A percentile compares a stretch with the other conserved stretches of the same genome.
phyloP scores from a whole-genome alignment of 2,113 vertebrate species.

The Etheostoma cragini region DNA sequence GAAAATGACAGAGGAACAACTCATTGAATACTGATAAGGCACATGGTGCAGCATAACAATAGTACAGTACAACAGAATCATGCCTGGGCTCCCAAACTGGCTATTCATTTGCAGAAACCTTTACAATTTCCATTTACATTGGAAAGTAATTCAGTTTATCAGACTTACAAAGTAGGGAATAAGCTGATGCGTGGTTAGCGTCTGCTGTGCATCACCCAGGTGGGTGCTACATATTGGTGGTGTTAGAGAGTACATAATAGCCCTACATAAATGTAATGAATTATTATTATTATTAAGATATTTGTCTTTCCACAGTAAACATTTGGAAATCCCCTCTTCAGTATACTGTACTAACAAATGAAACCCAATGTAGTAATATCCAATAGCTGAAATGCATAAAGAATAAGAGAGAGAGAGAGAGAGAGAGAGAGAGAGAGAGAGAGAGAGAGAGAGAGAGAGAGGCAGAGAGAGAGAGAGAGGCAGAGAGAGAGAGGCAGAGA shows the following conservation, averaged over 20 bases:
- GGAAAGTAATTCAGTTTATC: slow-evolving; percentile 22
- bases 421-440: neutral
- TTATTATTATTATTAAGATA: neutral
- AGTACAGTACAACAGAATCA: slow-evolving; percentile 4
- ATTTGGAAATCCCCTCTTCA: slow-evolving; percentile 3
- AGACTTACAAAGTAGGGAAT: slow-evolving; percentile 6
- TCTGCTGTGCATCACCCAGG: too few species aligned
- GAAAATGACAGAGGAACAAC: slow-evolving; percentile 15
- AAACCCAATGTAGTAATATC: slow-evolving; percentile 28
- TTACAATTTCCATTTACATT: slow-evolving; percentile 47
- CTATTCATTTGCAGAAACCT: slow-evolving; percentile 23
- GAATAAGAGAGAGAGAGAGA: neutral
- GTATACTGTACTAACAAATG: slow-evolving; percentile 30
- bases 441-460: neutral
- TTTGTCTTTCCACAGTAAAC: slow-evolving; percentile 32
- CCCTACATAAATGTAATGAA: too few species aligned
- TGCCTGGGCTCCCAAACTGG: slow-evolving; percentile 6
- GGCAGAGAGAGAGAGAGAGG: neutral
- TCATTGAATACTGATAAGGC: slow-evolving; percentile 9
- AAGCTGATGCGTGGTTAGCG: neutral
- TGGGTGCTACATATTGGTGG: too few species aligned
- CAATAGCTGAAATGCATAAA: slow-evolving; percentile 25
- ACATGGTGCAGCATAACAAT: neutral
- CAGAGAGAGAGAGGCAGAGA: neutral
- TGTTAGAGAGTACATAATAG: too few species aligned